Evolutionary conservation across 2,797 vertebrate genomes (phyloP).

Genomic region (Alectoris magna): DNA sequence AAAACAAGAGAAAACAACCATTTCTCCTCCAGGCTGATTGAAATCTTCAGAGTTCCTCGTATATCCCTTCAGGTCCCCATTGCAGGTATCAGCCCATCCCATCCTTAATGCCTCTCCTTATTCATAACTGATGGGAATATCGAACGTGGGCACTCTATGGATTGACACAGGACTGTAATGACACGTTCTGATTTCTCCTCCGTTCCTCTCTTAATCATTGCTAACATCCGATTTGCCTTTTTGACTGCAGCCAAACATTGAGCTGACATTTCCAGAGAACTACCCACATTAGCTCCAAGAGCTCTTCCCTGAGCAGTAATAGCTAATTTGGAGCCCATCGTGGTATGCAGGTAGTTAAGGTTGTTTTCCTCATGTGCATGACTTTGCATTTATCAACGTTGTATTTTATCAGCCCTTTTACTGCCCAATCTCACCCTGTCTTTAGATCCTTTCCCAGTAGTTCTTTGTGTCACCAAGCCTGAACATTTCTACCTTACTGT

Average conservation of each 20-base stretch:
- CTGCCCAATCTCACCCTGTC: background rate
- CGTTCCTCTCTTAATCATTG: constrained; percentile 1
- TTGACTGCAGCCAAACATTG: constrained; percentile 17
- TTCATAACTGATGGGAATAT: background rate
- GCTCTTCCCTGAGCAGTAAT: background rate
- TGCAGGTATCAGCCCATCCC: background rate
- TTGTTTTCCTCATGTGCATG: constrained; percentile 30
- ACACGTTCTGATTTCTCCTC: constrained; percentile 29
- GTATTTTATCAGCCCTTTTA: background rate
- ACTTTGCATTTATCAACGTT: constrained; percentile 50
- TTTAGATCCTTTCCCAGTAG: background rate
- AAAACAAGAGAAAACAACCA: background rate
- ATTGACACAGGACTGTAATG: background rate
- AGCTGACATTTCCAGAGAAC: constrained; percentile 58
- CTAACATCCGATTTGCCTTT: constrained; percentile 2
- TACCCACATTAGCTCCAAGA: constrained; percentile 19
- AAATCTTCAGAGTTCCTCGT: background rate
- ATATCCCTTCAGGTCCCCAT: accelerated
- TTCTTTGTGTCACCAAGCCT: background rate
- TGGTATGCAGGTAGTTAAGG: background rate
- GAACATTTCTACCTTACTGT: accelerated
- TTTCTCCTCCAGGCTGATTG: background rate
- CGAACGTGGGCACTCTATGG: background rate
- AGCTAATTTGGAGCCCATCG: background rate
- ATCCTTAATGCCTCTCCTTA: background rate